Base-by-base conservation (phyloP, 2,113 vertebrate genomes). In the Psettodes erumei region DNA sequence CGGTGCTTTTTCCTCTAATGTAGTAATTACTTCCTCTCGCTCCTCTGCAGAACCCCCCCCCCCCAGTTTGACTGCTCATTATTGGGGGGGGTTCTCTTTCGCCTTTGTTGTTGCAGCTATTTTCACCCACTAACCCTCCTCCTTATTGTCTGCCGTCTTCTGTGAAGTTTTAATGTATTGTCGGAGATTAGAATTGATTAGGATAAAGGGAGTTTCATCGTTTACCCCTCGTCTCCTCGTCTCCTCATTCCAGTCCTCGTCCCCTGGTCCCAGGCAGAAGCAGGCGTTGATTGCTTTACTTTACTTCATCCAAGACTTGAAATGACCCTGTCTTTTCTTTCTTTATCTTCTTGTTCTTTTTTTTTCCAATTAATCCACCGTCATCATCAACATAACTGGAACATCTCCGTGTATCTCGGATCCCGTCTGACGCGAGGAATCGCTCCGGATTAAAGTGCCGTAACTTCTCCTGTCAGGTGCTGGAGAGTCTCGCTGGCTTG, bases 21-120 rank as follows among this genome's bases (percentile, higher is more conserved):
- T 23, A 47, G 71, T 83, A 83, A 87, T 87, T 87, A 85, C 77
- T 83, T 89, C 74, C 82, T 76, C 65, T 74, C 2, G 16, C 60
- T 50, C 70, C 38, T 16, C 48, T 50, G 55, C 71, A 68, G 51
- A 80, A 59, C 54, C 48, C 35, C 32, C 58, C 15, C 21, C 16
- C 27, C 50, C 15, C 16, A 21, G 15, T 37, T 33, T 47, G 56
- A 78, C 65, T 42, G 70, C 56, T 84, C 7, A 51, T 55, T 82
- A 80, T 70, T 25, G 48, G 15, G 25, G 15, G 25, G 75, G 55
- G 43, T 43, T 68, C 42, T 68, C 64, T 77, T 87, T 75, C 67
- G 16, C 65, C 75, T 74, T 75, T 70, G 58, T 75, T 75, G 64
- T 68, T 65, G 64, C 54, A 40, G 71, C 71, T 63, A 27, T 33